Base-by-base conservation (phyloP, 2,797 vertebrate genomes). In the Hippoglossus hippoglossus region DNA sequence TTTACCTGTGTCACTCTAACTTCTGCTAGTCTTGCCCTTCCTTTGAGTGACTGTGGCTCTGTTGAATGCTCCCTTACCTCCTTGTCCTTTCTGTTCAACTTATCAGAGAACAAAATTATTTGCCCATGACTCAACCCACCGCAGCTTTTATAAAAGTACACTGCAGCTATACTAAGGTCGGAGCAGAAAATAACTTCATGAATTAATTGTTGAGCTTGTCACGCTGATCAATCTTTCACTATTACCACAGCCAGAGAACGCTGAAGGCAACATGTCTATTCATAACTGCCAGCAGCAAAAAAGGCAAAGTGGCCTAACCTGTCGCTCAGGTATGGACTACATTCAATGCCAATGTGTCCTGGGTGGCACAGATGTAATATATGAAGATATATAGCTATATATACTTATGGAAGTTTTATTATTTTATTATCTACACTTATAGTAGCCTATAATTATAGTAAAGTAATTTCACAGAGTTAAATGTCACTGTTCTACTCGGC, bases 101-200 rank as follows among this genome's bases (percentile, higher is more conserved):
- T 87, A 82, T 87, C 76, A 75, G 64, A 57, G 66, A 83, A 77
- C 77, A 82, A 63, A 74, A 82, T 83, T 75, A 63, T 41, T 41
- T 2, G 71, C 84, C 73, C 51, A 47, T 49, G 82, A 75, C 79
- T 25, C 1, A 25, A 81, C 73, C 84, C 67, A 77, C 68, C 52
- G 52, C 54, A 46, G 72, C 67, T 86, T 75, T 80, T 84, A 28
- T 79, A 55, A 77, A 81, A 75, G 75, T 79, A 75, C 58, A 84
- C 73, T 76, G 69, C 74, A 79, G 74, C 79, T 82, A 62, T 83
- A 76, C 74, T 89, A 83, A 91, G 86, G 68, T 80, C 46, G 55
- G 21, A 82, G 86, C 80, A 93, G 81, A 87, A 82, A 91, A 91
- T 93, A 86, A 79, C 91, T 91, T 79, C 65, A 80, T 76, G 76